Evolutionary conservation across 2,888 invertebrate genomes (phyloP).

Genomic region (Andrena bucephala): DNA sequence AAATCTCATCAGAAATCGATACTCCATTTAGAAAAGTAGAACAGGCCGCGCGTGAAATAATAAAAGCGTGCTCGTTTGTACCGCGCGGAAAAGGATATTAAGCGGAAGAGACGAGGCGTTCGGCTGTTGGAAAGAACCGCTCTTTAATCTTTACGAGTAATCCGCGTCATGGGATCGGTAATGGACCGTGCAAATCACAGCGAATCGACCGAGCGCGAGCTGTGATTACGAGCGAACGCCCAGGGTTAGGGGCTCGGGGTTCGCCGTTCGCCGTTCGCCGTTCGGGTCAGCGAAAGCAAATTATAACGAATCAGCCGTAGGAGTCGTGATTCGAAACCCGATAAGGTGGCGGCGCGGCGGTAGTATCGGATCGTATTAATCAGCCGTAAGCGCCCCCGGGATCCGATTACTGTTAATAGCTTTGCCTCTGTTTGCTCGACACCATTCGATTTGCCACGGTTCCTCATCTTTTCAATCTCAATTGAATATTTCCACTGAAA

Average conservation of each 20-base stretch:
- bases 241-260: not conserved
- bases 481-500: not conserved
- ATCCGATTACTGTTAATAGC: constrained; percentile 54
- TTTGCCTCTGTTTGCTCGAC: constrained; percentile 24
- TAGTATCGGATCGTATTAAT: constrained; percentile 52
- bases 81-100: constrained; percentile 5
- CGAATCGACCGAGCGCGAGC: constrained; percentile 16
- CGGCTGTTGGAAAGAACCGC: constrained; percentile 30
- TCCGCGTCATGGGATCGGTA: constrained; percentile 44
- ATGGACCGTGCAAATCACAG: constrained; percentile 56
- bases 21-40: constrained; percentile 39
- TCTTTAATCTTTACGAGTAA: constrained; percentile 56
- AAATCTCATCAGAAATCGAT: constrained; percentile 29
- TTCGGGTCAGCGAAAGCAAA: constrained; percentile 43
- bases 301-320: constrained; percentile 50
- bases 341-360: constrained; percentile 17
- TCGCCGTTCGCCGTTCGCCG: too few species aligned
- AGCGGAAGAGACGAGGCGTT: not conserved
- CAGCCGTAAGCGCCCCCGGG: constrained; percentile 39
- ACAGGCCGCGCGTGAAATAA: constrained; percentile 32
- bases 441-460: constrained; percentile 17
- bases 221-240: constrained; percentile 33
- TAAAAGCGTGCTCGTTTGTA: constrained; percentile 13
- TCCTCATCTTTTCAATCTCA: constrained; percentile 3
- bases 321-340: constrained; percentile 22